These are phyloP conservation scores for Alethe diademata DNA, from an alignment of 2,113 vertebrate species.

Conservation along the genomic window DNA sequence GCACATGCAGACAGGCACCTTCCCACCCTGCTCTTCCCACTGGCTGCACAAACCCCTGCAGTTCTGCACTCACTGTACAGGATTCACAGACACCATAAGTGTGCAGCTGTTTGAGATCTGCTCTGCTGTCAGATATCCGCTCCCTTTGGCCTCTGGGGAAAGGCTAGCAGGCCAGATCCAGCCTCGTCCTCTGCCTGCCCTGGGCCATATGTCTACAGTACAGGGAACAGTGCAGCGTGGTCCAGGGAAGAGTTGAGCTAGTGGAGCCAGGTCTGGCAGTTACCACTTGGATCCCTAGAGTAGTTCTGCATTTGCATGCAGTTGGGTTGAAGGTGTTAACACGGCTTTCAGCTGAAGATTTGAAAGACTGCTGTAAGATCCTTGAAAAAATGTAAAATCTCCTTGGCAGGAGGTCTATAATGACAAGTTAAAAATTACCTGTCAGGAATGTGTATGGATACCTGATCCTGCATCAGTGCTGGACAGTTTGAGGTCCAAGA, in stretches of 20 bases:
- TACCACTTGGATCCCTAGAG: background rate
- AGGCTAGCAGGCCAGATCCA: background rate
- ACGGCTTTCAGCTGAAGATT: background rate
- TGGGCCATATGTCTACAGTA: background rate
- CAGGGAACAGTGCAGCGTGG: background rate
- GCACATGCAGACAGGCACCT: background rate
- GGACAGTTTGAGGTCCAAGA: background rate
- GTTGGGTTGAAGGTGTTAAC: background rate
- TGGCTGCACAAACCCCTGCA: background rate
- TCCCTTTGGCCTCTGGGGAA: background rate
- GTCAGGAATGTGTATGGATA: background rate
- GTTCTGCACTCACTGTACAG: background rate
- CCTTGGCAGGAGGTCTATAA: background rate
- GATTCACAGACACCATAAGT: rapidly evolving
- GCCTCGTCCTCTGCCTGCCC: background rate
- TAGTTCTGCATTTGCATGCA: background rate
- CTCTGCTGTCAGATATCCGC: background rate
- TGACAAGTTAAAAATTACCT: background rate
- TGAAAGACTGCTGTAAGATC: background rate
- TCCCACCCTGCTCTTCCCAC: background rate
- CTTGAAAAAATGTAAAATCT: background rate
- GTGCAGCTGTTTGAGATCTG: background rate
- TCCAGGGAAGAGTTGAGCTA: background rate
- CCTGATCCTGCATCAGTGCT: background rate
- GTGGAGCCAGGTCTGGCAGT: background rate